Evolutionary conservation across 53 echinoderm and acorn worm species (phyloP).

Genomic region (Antedon mediterranea): DNA sequence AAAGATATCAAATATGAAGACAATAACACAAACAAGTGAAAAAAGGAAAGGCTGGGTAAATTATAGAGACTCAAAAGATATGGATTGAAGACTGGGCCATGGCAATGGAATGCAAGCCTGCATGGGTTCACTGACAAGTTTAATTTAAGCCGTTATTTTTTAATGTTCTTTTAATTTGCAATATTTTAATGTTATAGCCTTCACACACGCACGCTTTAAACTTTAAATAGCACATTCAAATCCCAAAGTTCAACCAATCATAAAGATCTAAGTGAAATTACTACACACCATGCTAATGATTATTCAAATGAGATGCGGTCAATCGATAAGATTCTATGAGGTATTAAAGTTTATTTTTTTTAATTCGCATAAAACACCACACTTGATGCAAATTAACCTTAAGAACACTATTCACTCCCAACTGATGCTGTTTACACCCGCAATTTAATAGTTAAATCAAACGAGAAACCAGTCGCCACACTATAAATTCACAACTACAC

Average conservation of each 20-base stretch:
- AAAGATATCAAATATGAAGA: neutral
- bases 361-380: neutral
- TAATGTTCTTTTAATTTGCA: too few relatives aligned
- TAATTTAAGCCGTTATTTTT: too few relatives aligned
- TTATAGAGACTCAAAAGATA: too few relatives aligned
- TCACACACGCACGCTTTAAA: neutral
- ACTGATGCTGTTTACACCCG: neutral
- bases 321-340: neutral
- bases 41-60: too few relatives aligned
- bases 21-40: too few relatives aligned
- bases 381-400: neutral
- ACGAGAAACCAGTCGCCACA: neutral
- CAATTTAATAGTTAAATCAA: neutral
- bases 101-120: too few relatives aligned
- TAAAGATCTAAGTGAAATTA: neutral
- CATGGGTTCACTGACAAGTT: too few relatives aligned
- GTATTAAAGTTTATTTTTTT: neutral
- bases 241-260: neutral
- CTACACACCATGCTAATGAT: neutral
- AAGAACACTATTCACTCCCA: neutral
- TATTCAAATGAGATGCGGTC: neutral
- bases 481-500: neutral
- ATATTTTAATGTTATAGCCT: too few relatives aligned
- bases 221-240: neutral
- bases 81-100: too few relatives aligned